Evolutionary conservation across 2,797 vertebrate species (phyloP).

Genomic region (Moxostoma hubbsi): DNA sequence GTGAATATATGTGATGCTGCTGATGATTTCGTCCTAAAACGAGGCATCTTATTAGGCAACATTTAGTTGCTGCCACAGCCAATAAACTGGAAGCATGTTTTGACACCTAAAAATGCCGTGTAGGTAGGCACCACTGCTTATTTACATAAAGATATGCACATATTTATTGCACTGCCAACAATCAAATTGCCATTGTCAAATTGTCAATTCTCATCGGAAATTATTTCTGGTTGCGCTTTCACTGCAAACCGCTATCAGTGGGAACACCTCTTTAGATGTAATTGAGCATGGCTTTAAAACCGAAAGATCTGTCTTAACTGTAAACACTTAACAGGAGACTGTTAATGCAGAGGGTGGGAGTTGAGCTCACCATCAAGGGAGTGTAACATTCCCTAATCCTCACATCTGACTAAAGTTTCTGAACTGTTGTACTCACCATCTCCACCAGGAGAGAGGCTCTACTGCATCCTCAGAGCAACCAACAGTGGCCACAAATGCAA

Average conservation of each 20-base stretch:
- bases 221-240: background rate
- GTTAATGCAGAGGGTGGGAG: background rate
- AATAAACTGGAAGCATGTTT: too few species aligned
- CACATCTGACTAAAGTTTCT: background rate
- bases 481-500: constrained; percentile 89
- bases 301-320: background rate
- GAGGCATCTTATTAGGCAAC: too few species aligned
- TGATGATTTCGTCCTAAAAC: too few species aligned
- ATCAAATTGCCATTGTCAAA: background rate
- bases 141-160: background rate
- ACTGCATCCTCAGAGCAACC: constrained; percentile 83
- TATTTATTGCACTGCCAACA: too few species aligned
- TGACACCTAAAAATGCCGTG: too few species aligned
- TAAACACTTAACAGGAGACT: background rate
- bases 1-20: too few species aligned
- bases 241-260: background rate
- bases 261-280: background rate
- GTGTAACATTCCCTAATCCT: background rate
- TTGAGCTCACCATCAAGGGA: background rate
- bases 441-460: constrained; percentile 89
- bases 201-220: background rate
- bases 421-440: constrained; percentile 81
- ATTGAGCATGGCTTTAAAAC: too few species aligned
- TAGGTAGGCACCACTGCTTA: background rate
- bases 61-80: too few species aligned